Base-by-base conservation (phyloP, 2,888 invertebrate species). In the Cacoxenus indagator region DNA sequence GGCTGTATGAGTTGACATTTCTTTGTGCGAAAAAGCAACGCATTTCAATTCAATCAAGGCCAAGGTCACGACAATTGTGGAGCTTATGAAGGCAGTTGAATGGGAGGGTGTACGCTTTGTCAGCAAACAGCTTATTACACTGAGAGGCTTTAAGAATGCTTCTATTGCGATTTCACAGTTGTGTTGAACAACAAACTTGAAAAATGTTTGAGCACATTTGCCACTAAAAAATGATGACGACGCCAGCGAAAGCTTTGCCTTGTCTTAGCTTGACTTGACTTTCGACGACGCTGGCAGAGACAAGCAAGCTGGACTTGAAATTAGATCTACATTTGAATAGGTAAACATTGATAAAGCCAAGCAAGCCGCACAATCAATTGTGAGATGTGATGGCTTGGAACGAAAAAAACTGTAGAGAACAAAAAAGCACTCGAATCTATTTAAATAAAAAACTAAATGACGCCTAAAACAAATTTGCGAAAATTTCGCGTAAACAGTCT, bases 41-140 rank as follows among this genome's bases (percentile, higher is more conserved):
- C 57, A 73, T 77, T 75, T 81, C 76, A 81, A 61, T 71, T 70
- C 68, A 74, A 78, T 84, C 83, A 84, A 84, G 85, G 83, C 77
- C 85, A 84, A 83, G 85, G 81, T 78, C 61, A 62, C 22, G 37
- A 24, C 17, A 31, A 31, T 29, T 59, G 79, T 81, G 77, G 76
- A 67, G 59, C 64, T 64, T 67, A 68, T 57, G 37, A 54, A 19
- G n/a, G n/a, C n/a, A n/a, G n/a, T n/a, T n/a, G n/a, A n/a, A n/a
- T n/a, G n/a, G n/a, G n/a, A n/a, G n/a, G n/a, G n/a, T n/a, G n/a
- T n/a, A n/a, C 57, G 29, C 62, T 27, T 17, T 43, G 37, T 22
- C 48, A 43, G 11, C 48, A n/a, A n/a, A n/a, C n/a, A 29, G 57
- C 45, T 72, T 82, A 76, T 80, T 80, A 79, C 76, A 75, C 78